Evolutionary conservation across 2,797 vertebrate species (phyloP).

Genomic region (Eutrigla gurnardus): DNA sequence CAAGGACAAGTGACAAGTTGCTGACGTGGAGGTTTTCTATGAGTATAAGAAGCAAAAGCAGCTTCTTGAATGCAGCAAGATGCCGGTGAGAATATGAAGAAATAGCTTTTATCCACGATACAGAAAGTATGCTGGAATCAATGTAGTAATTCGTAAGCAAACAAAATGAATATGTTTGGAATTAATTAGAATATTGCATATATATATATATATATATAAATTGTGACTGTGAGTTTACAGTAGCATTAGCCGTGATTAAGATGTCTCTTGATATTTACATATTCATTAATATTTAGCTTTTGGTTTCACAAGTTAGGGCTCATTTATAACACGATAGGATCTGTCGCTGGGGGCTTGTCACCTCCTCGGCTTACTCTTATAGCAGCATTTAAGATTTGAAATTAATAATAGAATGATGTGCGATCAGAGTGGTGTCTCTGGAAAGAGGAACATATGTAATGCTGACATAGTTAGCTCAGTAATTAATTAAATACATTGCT

Average conservation of each 20-base stretch:
- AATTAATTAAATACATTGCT: background rate
- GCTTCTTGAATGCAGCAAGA: background rate
- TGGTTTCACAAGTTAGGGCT: background rate
- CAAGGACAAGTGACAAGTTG: background rate
- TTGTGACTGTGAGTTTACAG: background rate
- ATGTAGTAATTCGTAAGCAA: constrained; percentile 29
- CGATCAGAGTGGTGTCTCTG: background rate
- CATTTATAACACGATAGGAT: background rate
- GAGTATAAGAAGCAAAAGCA: background rate
- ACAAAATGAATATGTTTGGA: constrained; percentile 13
- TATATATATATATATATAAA: no score
- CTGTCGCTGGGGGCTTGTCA: background rate
- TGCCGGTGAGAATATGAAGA: background rate
- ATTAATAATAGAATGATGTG: background rate
- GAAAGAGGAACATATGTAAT: background rate
- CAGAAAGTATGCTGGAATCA: constrained; percentile 6
- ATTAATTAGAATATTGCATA: constrained; percentile 17
- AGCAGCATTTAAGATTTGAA: background rate
- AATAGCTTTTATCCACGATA: background rate
- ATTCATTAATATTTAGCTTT: background rate
- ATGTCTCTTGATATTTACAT: background rate
- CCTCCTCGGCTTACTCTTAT: background rate
- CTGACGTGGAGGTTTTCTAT: constrained; percentile 10
- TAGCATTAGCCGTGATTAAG: background rate
- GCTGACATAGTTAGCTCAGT: background rate